A percentile compares a stretch with the other conserved stretches of the same genome.
phyloP scores from a whole-genome alignment of 1,140 invertebrate species.

The Tigriopus japonicus region DNA sequence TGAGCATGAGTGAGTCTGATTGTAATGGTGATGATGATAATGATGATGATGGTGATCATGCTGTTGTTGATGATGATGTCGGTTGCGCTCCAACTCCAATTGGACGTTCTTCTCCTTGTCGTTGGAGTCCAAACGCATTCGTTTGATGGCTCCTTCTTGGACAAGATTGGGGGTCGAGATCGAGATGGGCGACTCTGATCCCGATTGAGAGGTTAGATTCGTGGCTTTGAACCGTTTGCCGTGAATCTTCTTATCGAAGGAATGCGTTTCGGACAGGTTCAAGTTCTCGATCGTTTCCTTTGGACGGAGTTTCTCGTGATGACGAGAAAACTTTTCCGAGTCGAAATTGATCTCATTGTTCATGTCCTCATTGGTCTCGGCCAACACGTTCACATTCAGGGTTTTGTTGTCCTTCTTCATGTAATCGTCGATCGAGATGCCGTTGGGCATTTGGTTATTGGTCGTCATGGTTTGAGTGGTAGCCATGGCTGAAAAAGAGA shows the following conservation, averaged over 20 bases:
- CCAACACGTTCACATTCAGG: slow-evolving; percentile 39
- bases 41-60: too few relatives aligned
- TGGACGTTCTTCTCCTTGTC: slow-evolving; percentile 9
- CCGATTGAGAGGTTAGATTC: not conserved
- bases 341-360: slow-evolving; percentile 37
- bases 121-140: slow-evolving; percentile 8
- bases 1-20: too few relatives aligned
- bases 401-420: slow-evolving; percentile 41
- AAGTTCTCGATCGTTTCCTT: slow-evolving; percentile 6
- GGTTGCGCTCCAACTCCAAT: slow-evolving; percentile 3
- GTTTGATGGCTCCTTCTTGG: not conserved
- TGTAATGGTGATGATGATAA: too few relatives aligned
- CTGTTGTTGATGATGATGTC: too few relatives aligned
- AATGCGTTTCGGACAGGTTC: slow-evolving; percentile 9
- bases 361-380: slow-evolving; percentile 26
- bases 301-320: slow-evolving; percentile 20
- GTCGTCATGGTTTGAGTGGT: not conserved
- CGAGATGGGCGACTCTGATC: too few relatives aligned
- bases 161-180: too few relatives aligned
- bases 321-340: slow-evolving; percentile 39
- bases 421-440: not conserved
- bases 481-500: not conserved
- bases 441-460: not conserved
- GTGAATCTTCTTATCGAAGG: slow-evolving; percentile 5
- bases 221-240: not conserved